phyloP scores from a whole-genome alignment of 1,140 invertebrate species.

The Tetramorium simillimum region DNA sequence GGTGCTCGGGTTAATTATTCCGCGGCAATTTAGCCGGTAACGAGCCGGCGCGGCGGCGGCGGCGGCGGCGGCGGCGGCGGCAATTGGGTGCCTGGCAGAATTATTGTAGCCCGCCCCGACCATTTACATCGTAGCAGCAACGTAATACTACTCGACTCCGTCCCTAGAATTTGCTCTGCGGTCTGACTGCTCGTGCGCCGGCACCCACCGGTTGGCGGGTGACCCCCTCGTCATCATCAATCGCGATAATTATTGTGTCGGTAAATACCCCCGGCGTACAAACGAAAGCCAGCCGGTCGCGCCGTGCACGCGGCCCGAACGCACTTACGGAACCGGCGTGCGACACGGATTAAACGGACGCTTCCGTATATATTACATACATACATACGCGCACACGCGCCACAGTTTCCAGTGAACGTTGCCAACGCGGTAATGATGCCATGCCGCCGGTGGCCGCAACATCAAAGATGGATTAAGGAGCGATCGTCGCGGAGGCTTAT shows the following conservation, averaged over 20 bases:
- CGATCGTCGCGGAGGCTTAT: background rate
- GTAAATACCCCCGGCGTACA: constrained; percentile 79
- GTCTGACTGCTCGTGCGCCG: constrained; percentile 80
- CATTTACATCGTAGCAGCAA: constrained; percentile 61
- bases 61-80: too few species aligned
- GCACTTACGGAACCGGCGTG: constrained; percentile 56
- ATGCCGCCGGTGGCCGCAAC: constrained; percentile 1
- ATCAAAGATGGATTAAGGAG: constrained; percentile 42
- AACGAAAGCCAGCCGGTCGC: constrained; percentile 60
- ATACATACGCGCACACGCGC: background rate
- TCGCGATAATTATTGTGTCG: constrained; percentile 83
- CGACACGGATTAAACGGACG: constrained; percentile 75
- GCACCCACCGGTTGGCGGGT: background rate
- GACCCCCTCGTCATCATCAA: constrained; percentile 73
- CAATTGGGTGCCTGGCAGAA: constrained; percentile 48
- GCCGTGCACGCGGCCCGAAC: constrained; percentile 36
- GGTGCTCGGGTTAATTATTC: constrained; percentile 58
- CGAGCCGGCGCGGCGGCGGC: constrained; percentile 30
- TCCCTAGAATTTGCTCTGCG: constrained; percentile 82
- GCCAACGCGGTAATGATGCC: constrained; percentile 16
- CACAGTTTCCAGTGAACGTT: background rate
- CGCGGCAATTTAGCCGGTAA: constrained; percentile 57
- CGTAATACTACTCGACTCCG: constrained; percentile 72
- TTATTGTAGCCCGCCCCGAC: constrained; percentile 49
- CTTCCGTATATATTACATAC: background rate